A percentile compares a stretch with the other conserved stretches of the same genome.
phyloP scores from a whole-genome alignment of 2,888 invertebrate species.

The Diaperis boleti region DNA sequence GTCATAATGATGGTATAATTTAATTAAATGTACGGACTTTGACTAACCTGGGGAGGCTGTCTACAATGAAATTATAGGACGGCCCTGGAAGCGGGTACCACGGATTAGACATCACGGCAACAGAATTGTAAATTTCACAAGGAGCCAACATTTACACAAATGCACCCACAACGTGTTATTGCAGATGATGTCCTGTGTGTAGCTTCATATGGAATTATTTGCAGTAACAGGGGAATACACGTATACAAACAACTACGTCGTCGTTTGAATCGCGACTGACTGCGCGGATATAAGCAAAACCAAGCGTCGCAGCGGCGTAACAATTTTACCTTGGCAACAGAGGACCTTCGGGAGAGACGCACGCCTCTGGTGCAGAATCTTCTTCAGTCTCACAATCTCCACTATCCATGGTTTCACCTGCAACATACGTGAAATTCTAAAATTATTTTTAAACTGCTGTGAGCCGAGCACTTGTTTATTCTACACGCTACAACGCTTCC shows the following conservation, averaged over 20 bases:
- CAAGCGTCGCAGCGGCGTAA: constrained; percentile 48
- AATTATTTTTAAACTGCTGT: constrained; percentile 1
- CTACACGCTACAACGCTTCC: constrained; percentile 22
- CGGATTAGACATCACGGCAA: constrained; percentile 48
- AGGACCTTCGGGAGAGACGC: constrained; percentile 61
- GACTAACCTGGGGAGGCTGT: constrained; percentile 62
- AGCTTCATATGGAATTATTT: constrained; percentile 25
- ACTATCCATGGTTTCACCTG: constrained; percentile 60
- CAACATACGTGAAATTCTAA: constrained; percentile 37
- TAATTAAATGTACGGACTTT: constrained; percentile 12
- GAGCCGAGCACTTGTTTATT: constrained; percentile 14
- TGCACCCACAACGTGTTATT: constrained; percentile 13
- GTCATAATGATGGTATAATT: constrained; percentile 28
- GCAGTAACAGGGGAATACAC: constrained; percentile 18
- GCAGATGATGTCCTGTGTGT: neutral
- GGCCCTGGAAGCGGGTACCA: constrained; percentile 52
- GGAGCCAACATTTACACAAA: constrained; percentile 44
- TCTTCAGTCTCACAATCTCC: constrained; percentile 64
- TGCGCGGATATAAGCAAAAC: constrained; percentile 45
- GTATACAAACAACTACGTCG: constrained; percentile 36
- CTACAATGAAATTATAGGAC: constrained; percentile 57
- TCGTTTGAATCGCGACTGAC: constrained; percentile 51
- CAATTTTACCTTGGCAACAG: constrained; percentile 61
- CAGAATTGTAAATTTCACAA: constrained; percentile 33
- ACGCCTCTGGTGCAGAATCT: constrained; percentile 64